Base-by-base conservation (phyloP, 1,140 invertebrate genomes). In the Diabrotica undecimpunctata region DNA sequence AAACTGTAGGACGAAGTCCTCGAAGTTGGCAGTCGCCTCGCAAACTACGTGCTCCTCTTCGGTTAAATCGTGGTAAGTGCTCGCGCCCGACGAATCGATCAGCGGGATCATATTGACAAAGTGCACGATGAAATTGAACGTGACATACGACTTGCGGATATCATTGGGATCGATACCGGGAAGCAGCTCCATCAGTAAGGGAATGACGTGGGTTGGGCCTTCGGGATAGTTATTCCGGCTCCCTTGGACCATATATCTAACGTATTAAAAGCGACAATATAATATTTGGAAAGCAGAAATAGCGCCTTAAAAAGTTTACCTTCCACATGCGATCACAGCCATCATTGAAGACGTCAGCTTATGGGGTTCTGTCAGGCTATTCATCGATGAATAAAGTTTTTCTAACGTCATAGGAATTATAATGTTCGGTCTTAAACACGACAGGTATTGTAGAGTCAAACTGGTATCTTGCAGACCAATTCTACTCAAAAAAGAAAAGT, bases 131-230 rank as follows among this genome's bases (percentile, higher is more conserved):
- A 95, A 87, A 76, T 91, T 86, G 68, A 95, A 85, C 0, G 91
- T 87, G 37, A 90, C 85, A 71, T 93, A 82, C 65, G 87, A 91
- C 75, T 97, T 98, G 64, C 86, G 85, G 39, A 90, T 84, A 78
- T 97, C 95, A 74, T 97, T 98, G 0, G 92, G 87, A 80, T 98
- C 94, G 52, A 97, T 90, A 6, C 93, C 94, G 0, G 95, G 94
- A 10, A 97, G 78, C 0, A 90, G 83, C 1, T 87, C 85, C 71
- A 92, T 86, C 5, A 97, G 78, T 5, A 97, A 78, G 1, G 92
- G 92, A 5, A 97, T 82, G 0, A 95, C 87, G 73, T 95, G 90
- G 0, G 85, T 85, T 36, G 88, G 88, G 10, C 93, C 93, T 75
- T 92, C 90, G 7, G 87, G 84, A 77, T 88, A 93, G 62, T 80